A percentile compares a stretch with the other conserved stretches of the same genome.
Evolutionary conservation across 64 coral and sea anemone genomes (phyloP).

Genomic region (Porites lutea): DNA sequence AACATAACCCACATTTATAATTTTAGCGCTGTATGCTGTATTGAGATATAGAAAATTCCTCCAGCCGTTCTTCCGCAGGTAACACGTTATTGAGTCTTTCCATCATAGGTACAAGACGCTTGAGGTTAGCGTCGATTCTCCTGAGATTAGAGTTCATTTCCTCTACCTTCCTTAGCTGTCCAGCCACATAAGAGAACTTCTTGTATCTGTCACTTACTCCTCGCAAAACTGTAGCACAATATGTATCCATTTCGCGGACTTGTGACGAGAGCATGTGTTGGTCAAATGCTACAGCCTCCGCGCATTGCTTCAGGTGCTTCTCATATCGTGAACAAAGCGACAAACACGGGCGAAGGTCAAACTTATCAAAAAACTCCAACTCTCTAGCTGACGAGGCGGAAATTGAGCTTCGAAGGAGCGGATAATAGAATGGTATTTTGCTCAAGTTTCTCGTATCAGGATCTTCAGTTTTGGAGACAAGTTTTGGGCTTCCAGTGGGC

Average conservation of each 20-base stretch:
- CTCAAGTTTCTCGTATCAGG: slow-evolving; percentile 72
- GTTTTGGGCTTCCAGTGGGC: slow-evolving; percentile 44
- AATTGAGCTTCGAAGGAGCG: slow-evolving; percentile 73
- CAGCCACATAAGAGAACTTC: slow-evolving; percentile 57
- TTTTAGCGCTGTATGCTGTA: not conserved
- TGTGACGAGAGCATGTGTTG: slow-evolving; percentile 87
- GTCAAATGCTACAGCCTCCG: slow-evolving; percentile 95
- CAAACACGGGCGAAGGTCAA: slow-evolving; percentile 67
- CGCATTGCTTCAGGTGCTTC: slow-evolving; percentile 86
- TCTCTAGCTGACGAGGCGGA: slow-evolving; percentile 52
- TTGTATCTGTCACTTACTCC: slow-evolving; percentile 74
- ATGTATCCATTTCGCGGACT: slow-evolving; percentile 82
- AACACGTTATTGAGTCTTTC: slow-evolving; percentile 94
- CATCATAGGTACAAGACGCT: slow-evolving; percentile 91
- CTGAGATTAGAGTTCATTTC: slow-evolving; percentile 82
- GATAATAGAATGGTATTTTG: slow-evolving; percentile 67
- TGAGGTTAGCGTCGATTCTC: slow-evolving; percentile 84
- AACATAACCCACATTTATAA: too few relatives aligned
- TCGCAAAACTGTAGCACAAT: slow-evolving; percentile 77
- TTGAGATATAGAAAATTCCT: slow-evolving; percentile 63
- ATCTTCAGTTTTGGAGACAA: slow-evolving; percentile 58
- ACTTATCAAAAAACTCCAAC: slow-evolving; percentile 80
- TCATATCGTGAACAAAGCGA: slow-evolving; percentile 91
- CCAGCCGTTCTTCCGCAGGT: slow-evolving; percentile 84
- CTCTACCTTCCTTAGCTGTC: slow-evolving; percentile 83